These are phyloP conservation scores for Cherax quadricarinatus DNA, from an alignment of 1,140 invertebrate genomes.

Conservation along the genomic window DNA sequence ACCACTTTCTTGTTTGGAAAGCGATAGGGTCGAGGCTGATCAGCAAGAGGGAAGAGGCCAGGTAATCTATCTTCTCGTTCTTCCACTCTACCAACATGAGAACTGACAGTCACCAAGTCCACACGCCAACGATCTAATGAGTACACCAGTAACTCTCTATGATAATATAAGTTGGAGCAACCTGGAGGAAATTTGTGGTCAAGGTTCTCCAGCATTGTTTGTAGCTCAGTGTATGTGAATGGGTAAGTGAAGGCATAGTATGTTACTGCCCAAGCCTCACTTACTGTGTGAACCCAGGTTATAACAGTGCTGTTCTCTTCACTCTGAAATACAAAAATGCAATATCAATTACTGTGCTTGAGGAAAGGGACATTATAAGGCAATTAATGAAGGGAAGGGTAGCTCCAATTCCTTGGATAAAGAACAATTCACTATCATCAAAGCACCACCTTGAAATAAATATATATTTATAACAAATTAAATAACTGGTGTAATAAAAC, in stretches of 20 bases:
- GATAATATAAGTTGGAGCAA: conserved; percentile 85
- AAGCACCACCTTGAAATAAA: too few species aligned
- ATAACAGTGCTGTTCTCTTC: conserved; percentile 70
- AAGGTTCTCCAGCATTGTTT: conserved; percentile 83
- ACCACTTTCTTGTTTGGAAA: conserved; percentile 87
- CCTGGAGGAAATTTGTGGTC: conserved; percentile 77
- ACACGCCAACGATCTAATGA: conserved; percentile 89
- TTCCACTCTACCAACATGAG: conserved; percentile 85
- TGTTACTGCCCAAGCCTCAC: conserved; percentile 77
- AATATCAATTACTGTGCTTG: neutral
- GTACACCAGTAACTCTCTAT: conserved; percentile 88
- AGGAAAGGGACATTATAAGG: too few species aligned
- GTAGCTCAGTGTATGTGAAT: conserved; percentile 89
- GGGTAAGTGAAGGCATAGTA: conserved; percentile 97
- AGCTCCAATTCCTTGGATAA: too few species aligned
- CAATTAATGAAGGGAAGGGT: too few species aligned
- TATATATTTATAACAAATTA: too few species aligned
- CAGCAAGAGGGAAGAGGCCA: conserved; percentile 86
- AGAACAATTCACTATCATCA: too few species aligned
- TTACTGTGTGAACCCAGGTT: conserved; percentile 69
- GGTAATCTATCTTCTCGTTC: conserved; percentile 85
- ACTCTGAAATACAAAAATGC: conserved; percentile 60
- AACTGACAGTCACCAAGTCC: conserved; percentile 92
- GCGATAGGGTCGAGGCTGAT: conserved; percentile 83
- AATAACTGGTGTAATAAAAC: too few species aligned